Conservation (phyloP, 2,888 invertebrate species). For the Tetheella fluctuosa region DNA sequence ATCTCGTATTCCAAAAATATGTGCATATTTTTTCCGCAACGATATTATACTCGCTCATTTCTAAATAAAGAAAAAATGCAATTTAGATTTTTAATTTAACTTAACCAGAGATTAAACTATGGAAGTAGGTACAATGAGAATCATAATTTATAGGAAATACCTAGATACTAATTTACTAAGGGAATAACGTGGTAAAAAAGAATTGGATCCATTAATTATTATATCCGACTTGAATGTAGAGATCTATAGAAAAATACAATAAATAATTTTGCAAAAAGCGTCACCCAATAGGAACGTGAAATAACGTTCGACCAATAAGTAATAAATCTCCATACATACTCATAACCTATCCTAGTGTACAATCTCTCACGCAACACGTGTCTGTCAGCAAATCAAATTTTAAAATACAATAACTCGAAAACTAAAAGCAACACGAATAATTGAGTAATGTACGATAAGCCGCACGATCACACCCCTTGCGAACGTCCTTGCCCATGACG, state of each 20-base stretch:
- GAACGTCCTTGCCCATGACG: constrained; percentile 41
- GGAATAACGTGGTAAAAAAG: not conserved
- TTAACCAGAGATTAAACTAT: not conserved
- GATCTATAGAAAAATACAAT: too few species aligned
- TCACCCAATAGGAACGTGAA: too few species aligned
- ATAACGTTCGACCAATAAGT: not conserved
- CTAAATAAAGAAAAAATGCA: not conserved
- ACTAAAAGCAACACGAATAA: not conserved
- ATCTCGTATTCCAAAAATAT: not conserved
- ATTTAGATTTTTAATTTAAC: not conserved
- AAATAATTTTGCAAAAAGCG: too few species aligned
- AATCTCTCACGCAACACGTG: not conserved
- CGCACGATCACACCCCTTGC: not conserved
- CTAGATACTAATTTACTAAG: not conserved
- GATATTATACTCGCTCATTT: not conserved
- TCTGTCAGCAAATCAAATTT: not conserved
- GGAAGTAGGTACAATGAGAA: not conserved
- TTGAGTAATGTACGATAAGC: constrained; percentile 10
- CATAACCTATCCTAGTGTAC: not conserved
- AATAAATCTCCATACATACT: too few species aligned
- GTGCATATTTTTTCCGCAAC: not conserved
- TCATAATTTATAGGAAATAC: not conserved
- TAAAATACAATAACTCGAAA: not conserved
- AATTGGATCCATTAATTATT: too few species aligned
- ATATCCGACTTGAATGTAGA: too few species aligned